Conservation (phyloP, 1,140 invertebrate genomes). For the Brachionus koreanus region DNA sequence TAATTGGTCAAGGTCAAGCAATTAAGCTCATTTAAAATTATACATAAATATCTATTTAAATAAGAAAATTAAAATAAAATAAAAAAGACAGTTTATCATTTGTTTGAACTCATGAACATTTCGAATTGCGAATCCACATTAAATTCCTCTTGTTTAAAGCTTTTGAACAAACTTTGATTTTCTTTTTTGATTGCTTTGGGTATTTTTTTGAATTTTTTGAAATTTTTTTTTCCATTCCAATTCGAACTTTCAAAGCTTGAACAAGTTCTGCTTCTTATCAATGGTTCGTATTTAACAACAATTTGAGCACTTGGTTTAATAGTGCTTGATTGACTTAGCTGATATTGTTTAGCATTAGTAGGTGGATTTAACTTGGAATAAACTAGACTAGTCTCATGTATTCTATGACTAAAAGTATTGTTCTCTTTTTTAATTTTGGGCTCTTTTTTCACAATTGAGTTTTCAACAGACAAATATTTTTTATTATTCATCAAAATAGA, state of each 20-base stretch:
- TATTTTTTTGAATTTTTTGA: constrained; percentile 39
- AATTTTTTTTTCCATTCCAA: constrained; percentile 15
- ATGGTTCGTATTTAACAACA: constrained; percentile 55
- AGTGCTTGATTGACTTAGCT: not conserved
- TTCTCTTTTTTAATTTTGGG: not conserved
- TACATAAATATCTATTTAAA: not conserved
- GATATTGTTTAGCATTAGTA: not conserved
- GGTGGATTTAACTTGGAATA: constrained; percentile 1
- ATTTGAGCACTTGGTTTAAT: constrained; percentile 48
- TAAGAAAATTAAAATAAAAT: not conserved
- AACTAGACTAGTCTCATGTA: not conserved
- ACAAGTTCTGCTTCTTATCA: constrained; percentile 49
- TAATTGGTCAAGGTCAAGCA: too few species aligned
- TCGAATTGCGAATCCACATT: constrained; percentile 32
- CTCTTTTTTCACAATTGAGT: not conserved
- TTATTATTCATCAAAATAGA: not conserved
- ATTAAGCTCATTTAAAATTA: too few species aligned
- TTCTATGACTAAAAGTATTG: not conserved
- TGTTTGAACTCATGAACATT: constrained; percentile 42
- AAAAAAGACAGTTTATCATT: not conserved
- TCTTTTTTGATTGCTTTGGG: constrained; percentile 31
- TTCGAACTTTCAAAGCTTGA: not conserved
- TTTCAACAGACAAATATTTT: not conserved
- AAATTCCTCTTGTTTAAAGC: constrained; percentile 34
- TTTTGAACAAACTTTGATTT: constrained; percentile 1